Percentiles rank a stretch among this genome's conserved stretches.
phyloP scores from a whole-genome alignment of 2,797 vertebrate genomes.

The Pseudochromis fuscus region DNA sequence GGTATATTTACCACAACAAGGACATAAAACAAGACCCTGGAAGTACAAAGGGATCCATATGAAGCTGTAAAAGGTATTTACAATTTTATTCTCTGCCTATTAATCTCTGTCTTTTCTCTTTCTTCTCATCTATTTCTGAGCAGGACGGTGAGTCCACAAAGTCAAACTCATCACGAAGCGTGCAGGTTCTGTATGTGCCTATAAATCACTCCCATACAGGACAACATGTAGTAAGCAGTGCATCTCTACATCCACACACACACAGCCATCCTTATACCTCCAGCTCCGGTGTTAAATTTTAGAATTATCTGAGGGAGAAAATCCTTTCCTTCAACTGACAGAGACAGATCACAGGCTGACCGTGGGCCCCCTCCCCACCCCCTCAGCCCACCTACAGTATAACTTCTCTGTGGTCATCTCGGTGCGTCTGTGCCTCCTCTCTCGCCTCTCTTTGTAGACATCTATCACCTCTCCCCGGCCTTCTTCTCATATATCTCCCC shows the following conservation, averaged over 20 bases:
- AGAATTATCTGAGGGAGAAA: conserved; percentile 58
- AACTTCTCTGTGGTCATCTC: conserved; percentile 65
- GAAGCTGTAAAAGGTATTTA: not conserved
- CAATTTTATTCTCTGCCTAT: not conserved
- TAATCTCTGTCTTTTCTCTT: conserved; percentile 3
- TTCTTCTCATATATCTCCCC: conserved; percentile 72
- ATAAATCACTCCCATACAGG: conserved; percentile 73
- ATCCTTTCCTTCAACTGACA: conserved; percentile 65
- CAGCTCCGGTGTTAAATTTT: conserved; percentile 42
- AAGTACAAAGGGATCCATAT: not conserved
- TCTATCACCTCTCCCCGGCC: conserved; percentile 69
- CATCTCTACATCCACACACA: conserved; percentile 34
- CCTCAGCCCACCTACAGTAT: conserved; percentile 51
- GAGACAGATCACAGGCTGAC: conserved; percentile 64
- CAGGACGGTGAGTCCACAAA: conserved; percentile 69
- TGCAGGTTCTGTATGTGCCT: conserved; percentile 50
- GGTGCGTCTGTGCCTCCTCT: conserved; percentile 40
- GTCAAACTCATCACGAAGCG: conserved; percentile 66
- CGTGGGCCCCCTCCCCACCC: conserved; percentile 4
- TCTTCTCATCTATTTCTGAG: conserved; percentile 31
- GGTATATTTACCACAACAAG: not conserved
- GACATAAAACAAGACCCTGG: not conserved
- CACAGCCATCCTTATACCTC: conserved; percentile 34
- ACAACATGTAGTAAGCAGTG: conserved; percentile 24
- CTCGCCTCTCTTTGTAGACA: conserved; percentile 43